Percentiles rank a stretch among this genome's conserved stretches.
phyloP scores from a whole-genome alignment of 2,797 vertebrate genomes.

The Taeniopygia guttata region DNA sequence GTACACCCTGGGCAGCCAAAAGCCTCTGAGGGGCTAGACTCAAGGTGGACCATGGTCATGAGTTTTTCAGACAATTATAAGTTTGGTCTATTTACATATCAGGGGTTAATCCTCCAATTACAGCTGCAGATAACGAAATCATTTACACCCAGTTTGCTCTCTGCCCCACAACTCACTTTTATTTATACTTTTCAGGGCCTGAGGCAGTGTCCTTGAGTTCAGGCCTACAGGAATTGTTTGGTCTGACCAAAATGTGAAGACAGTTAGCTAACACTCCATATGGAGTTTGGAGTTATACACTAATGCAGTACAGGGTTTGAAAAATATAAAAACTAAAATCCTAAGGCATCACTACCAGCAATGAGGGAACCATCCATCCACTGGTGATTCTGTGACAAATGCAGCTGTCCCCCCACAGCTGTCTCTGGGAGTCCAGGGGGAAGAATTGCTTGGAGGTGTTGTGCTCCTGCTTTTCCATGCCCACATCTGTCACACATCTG shows the following conservation, averaged over 20 bases:
- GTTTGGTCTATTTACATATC: background rate
- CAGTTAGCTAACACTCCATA: background rate
- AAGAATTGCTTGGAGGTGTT: background rate
- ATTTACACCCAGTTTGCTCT: too few relatives aligned
- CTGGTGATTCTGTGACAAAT: background rate
- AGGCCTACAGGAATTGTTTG: background rate
- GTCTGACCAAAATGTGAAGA: background rate
- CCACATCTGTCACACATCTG: background rate
- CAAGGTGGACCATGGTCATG: fast-evolving
- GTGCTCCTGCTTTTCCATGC: background rate
- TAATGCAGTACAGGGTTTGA: background rate
- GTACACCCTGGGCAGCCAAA: background rate
- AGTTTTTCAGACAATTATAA: background rate
- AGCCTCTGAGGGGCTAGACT: background rate
- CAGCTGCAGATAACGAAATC: background rate
- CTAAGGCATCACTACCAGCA: background rate
- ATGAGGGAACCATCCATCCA: background rate
- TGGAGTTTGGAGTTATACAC: background rate
- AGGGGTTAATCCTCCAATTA: background rate
- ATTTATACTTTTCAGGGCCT: background rate
- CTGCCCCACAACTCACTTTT: too few relatives aligned
- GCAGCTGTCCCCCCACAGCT: background rate
- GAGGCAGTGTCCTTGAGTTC: background rate
- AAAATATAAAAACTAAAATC: background rate
- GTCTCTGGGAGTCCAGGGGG: background rate